Base-by-base conservation (phyloP, 1,140 invertebrate species). In the Dendroctonus valens region DNA sequence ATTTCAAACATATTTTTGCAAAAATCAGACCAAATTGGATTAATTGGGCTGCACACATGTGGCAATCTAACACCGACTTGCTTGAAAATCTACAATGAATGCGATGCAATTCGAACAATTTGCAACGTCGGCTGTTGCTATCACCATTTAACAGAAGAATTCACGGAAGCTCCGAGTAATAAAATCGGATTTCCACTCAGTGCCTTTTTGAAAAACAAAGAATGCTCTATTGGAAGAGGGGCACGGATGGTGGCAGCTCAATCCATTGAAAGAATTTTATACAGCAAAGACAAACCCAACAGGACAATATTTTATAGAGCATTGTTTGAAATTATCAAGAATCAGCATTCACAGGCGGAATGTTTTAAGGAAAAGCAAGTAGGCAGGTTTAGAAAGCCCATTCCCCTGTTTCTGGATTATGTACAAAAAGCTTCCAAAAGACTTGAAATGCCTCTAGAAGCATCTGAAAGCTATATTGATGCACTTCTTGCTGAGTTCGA, bases 41-140 rank as follows among this genome's bases (percentile, higher is more conserved):
- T 92, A 15, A 81, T 86, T 71, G 94, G 94, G 5, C 80, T 97
- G 7, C 94, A 97, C 76, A 94, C 93, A 0, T 97, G 94, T 81
- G 94, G 95, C 0, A 87, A 92, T 77, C 80, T 97, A 5, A 87
- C 89, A 0, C 80, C 91, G 5, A 87, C 87, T 6, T 86, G 89
- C 64, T 79, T 96, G 0, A 84, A 87, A 72, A 81, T 93, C 11
- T 97, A 94, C 76, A 74, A 83, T 26, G 72, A 80, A 11, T 84
- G 84, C 71, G 63, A 79, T 0, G 74, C 81, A 15, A 84, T 88
- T 5, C 81, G 79, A 65, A 82, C 83, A 0, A 73, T 95, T 0
- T 89, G 91, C 58, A 91, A 91, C 72, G 89, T 97, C 41, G 91
- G 91, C 0, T 97, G 95, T 76, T 97, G 94, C 77, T 97, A 96